phyloP scores from a whole-genome alignment of 2,888 invertebrate genomes.

The Leucophenga montana region DNA sequence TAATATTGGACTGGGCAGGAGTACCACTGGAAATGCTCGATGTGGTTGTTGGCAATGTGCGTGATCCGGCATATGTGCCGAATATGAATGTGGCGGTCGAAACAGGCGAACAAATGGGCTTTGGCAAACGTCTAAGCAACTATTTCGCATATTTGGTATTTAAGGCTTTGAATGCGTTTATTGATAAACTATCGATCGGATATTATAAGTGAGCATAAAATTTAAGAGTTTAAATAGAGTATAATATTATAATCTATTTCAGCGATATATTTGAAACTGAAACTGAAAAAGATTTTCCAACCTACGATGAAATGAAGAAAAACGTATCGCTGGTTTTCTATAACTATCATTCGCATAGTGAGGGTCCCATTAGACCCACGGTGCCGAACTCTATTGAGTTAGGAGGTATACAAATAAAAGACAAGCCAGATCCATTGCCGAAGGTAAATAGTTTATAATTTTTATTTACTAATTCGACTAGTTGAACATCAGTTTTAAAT shows the following conservation, averaged over 20 bases:
- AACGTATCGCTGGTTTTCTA: not conserved
- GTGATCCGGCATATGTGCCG: conserved; percentile 64
- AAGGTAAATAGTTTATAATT: conserved; percentile 41
- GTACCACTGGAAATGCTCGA: conserved; percentile 47
- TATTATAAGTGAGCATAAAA: conserved; percentile 1
- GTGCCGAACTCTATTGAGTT: conserved; percentile 60
- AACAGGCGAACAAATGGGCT: not conserved
- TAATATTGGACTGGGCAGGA: conserved; percentile 59
- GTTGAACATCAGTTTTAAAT: not conserved
- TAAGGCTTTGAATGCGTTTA: not conserved
- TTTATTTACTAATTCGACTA: too few species aligned
- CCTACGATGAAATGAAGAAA: conserved; percentile 1
- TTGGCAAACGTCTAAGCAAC: not conserved
- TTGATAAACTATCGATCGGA: not conserved
- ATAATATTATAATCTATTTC: conserved; percentile 30
- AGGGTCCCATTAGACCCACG: conserved; percentile 43
- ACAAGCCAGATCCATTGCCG: conserved; percentile 55
- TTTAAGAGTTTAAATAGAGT: not conserved
- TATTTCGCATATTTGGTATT: not conserved
- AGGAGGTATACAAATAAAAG: conserved; percentile 63
- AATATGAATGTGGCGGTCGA: conserved; percentile 24
- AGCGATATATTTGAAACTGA: not conserved
- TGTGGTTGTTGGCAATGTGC: conserved; percentile 60
- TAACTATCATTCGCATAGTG: not conserved
- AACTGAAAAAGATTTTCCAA: conserved; percentile 9